Base-by-base conservation (phyloP, 2,888 invertebrate species). In the Heliconius charithonia region DNA sequence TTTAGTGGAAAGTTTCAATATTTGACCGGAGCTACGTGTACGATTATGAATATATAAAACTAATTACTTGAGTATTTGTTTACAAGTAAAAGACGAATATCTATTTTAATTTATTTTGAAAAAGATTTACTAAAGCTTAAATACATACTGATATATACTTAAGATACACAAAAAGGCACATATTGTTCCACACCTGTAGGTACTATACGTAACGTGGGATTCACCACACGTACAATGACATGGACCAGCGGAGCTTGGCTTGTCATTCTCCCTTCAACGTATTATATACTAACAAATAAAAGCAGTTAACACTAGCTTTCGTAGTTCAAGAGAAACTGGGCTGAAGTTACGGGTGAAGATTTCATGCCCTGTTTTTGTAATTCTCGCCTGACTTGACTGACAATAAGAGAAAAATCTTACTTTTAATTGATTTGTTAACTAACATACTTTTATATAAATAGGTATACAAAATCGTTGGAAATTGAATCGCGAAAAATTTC, bases 91-190 rank as follows among this genome's bases (percentile, higher is more conserved):
- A 9, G 32, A 32, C 32, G 9, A 32, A 32, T 32, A 32, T 32
- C 32, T n/a, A n/a, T n/a, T n/a, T n/a, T n/a, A n/a, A n/a, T n/a
- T n/a, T n/a, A n/a, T n/a, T n/a, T n/a, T n/a, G n/a, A n/a, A n/a
- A n/a, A n/a, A n/a, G 1, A 37, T 9, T 79, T 65, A 81, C 83
- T 83, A 81, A 56, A 63, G 63, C 45, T 71, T 16, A n/a, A 71
- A 65, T 63, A 86, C 80, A 83, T 82, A 83, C 72, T 79, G 0
- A 12, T 19, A 59, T 67, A 12, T 67, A 67, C 37, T 69, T 72
- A 74, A 75, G 67, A 79, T 89, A 89, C 87, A 89, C 84, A 83
- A 82, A 85, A 87, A 85, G 79, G 78, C 85, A 89, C 89, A 88
- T 86, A 87, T 82, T 82, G 79, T 83, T 80, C 79, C 83, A 83